A percentile compares a stretch with the other conserved stretches of the same genome.
Conservation (phyloP, 2,797 vertebrate species). For the Melanotaenia parkinsoni region DNA sequence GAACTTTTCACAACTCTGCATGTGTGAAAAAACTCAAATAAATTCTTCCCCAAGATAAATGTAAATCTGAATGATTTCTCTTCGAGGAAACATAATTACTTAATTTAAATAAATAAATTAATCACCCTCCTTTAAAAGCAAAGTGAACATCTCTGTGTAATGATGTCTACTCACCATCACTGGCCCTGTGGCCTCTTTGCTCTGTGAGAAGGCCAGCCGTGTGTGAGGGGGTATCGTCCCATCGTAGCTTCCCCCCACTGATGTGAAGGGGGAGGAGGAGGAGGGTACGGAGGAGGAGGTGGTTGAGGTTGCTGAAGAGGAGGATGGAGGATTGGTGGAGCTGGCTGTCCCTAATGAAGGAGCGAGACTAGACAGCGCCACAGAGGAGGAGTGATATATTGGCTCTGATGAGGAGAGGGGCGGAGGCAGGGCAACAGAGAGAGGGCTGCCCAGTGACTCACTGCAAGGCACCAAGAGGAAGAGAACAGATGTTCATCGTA, state of each 20-base stretch:
- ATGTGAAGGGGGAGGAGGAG: conserved; percentile 83
- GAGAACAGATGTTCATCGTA: background rate
- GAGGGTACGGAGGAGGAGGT: conserved; percentile 80
- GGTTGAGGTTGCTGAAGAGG: conserved; percentile 77
- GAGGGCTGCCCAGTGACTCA: conserved; percentile 89
- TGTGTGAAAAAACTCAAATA: background rate
- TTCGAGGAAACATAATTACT: background rate
- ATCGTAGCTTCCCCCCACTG: conserved; percentile 87
- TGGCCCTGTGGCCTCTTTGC: conserved; percentile 83
- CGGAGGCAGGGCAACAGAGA: conserved; percentile 87
- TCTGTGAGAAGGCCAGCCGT: conserved; percentile 82
- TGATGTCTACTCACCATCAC: conserved; percentile 82
- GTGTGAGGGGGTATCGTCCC: conserved; percentile 87
- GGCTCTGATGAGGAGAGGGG: conserved; percentile 89
- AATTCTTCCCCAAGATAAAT: background rate
- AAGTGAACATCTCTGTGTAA: background rate
- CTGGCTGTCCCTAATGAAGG: conserved; percentile 78
- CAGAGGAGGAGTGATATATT: conserved; percentile 86
- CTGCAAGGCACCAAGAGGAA: conserved; percentile 67
- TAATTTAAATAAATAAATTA: background rate
- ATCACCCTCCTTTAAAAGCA: background rate
- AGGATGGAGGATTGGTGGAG: conserved; percentile 77
- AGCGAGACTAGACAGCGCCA: conserved; percentile 85
- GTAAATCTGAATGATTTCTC: background rate
- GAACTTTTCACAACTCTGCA: background rate